These are phyloP conservation scores for Scolopax bukidnonensis DNA, from an alignment of 2,797 vertebrate species.

Conservation along the genomic window DNA sequence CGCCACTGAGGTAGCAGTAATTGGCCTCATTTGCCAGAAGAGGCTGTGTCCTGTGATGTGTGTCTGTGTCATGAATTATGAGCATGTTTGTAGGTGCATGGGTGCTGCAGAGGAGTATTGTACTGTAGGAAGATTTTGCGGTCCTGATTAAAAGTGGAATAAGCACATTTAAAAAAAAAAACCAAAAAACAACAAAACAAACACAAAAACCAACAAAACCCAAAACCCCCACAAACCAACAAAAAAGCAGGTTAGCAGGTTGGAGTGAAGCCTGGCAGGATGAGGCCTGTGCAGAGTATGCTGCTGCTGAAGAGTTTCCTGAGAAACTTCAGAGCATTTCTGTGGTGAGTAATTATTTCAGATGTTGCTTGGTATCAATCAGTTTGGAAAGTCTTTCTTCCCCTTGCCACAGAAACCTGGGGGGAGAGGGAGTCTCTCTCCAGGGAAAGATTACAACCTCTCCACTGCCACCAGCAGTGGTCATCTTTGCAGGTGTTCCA, in stretches of 20 bases:
- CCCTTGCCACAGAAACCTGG: not conserved
- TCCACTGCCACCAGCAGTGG: not conserved
- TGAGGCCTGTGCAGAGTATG: not conserved
- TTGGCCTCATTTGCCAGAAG: not conserved
- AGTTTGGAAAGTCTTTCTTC: not conserved
- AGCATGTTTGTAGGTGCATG: not conserved
- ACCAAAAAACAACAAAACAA: not conserved
- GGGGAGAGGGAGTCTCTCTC: not conserved
- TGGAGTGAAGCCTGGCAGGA: not conserved
- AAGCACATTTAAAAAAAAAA: not conserved
- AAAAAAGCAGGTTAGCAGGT: rapidly evolving
- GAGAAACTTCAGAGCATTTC: not conserved
- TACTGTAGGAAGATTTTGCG: not conserved
- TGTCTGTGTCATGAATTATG: not conserved
- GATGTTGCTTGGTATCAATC: not conserved
- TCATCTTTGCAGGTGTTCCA: not conserved
- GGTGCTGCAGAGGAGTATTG: not conserved
- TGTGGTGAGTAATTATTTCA: not conserved
- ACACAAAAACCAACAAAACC: too few relatives aligned
- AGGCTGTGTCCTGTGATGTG: not conserved
- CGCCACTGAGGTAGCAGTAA: not conserved
- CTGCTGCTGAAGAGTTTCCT: not conserved
- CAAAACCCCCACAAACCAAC: not conserved
- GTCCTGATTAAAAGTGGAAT: not conserved
- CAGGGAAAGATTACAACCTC: too few relatives aligned